Percentiles rank a stretch among this genome's conserved stretches.
These are phyloP conservation scores for Motacilla tschutschensis DNA, from an alignment of 2,113 vertebrate genomes.

Conservation along the genomic window DNA sequence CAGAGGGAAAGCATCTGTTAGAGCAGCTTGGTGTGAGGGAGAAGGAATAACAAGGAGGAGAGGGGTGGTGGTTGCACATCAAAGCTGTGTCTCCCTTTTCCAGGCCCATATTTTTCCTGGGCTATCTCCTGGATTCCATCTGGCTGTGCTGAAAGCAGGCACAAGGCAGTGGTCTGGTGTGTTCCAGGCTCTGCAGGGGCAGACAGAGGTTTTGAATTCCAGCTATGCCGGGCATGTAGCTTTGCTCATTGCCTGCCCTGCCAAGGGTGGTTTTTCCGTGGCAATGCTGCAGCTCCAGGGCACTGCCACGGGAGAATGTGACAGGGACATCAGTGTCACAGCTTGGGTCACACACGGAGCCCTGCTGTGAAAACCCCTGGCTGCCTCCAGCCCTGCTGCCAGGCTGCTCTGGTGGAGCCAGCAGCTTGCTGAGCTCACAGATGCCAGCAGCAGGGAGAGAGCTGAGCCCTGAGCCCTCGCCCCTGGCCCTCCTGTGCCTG, in stretches of 20 bases:
- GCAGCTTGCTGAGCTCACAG: background rate
- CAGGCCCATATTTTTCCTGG: background rate
- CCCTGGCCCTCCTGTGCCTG: rapidly evolving
- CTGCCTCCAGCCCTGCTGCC: background rate
- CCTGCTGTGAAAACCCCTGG: background rate
- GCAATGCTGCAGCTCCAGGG: background rate
- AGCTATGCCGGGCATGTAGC: background rate
- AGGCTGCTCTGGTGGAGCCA: background rate
- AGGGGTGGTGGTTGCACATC: slow-evolving; percentile 27
- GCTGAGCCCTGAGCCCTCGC: background rate
- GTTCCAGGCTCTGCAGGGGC: background rate
- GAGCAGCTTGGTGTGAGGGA: background rate
- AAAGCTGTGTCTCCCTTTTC: background rate
- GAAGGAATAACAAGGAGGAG: background rate
- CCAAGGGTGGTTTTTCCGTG: background rate
- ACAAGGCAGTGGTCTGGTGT: background rate
- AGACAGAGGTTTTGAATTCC: background rate
- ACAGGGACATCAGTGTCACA: background rate
- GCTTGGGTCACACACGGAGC: rapidly evolving
- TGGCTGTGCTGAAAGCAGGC: background rate
- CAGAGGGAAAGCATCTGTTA: slow-evolving; percentile 4
- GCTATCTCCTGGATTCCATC: slow-evolving; percentile 24
- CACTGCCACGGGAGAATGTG: background rate
- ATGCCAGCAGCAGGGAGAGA: background rate
- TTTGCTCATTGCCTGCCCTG: background rate